Base-by-base conservation (phyloP, 1,140 invertebrate species). In the Marisa cornuarietis region DNA sequence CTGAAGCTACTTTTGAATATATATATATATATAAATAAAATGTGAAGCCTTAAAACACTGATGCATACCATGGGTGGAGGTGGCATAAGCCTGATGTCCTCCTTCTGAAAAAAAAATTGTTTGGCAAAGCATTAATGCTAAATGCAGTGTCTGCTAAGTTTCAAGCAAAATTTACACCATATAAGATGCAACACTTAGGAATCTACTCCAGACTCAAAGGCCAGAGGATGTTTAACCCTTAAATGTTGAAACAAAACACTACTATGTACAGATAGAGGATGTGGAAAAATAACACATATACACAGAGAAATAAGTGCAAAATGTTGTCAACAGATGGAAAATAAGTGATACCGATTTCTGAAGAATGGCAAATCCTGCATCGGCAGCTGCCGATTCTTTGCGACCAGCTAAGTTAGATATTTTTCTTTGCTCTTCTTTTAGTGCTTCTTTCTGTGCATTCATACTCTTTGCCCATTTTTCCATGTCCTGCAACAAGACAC, bases 381-480 rank as follows among this genome's bases (percentile, higher is more conserved):
- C 97, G 6, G 96, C 96, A 49, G 96, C 95, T 18, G 94, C 95
- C 65, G 87, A 84, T 82, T 91, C 88, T 72, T 83, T 71, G 71
- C 76, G 78, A 92, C 93, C 71, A 61, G 76, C 87, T 81, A 68
- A 85, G 66, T 68, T 77, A 79, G 79, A 86, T 77, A 81, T 81
- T 80, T 80, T 87, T 81, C 86, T 85, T 26, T 93, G 92, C 80
- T 93, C 94, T 71, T 93, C 93, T 82, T 94, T 94, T 51, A 94
- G 93, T 81, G 93, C 95, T 85, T 99, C 97, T 91, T 99, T 99
- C 91, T 98, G 97, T 87, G 99, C 97, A 91, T 99, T 99, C 76
- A 99, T 92, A 11, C 96, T 97, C 88, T 99, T 97, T 0, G 98
- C 98, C 98, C 98, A 99, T 86, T 95, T 94, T 86, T 96, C 96